A percentile compares a stretch with the other conserved stretches of the same genome.
Evolutionary conservation across 2,113 vertebrate genomes (phyloP).

Genomic region (Nannospalax galili): DNA sequence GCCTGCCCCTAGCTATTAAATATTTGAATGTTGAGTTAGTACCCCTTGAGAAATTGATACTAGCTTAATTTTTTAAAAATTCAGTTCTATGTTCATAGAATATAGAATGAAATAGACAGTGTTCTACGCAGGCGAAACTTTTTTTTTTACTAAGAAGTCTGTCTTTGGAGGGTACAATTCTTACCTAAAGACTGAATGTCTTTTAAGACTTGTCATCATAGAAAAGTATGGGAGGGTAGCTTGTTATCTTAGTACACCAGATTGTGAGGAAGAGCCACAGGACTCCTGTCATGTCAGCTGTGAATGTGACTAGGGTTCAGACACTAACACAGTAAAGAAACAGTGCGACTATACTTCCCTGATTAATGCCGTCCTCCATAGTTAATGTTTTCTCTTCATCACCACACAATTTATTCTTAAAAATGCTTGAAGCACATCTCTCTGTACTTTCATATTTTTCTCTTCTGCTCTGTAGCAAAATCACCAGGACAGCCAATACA

Average conservation of each 20-base stretch:
- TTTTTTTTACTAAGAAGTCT: slow-evolving; percentile 11
- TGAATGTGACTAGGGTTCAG: not conserved
- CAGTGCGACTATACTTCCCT: not conserved
- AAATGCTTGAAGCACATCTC: slow-evolving; percentile 74
- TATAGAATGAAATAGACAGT: slow-evolving; percentile 45
- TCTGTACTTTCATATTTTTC: slow-evolving; percentile 81
- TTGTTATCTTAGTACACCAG: not conserved
- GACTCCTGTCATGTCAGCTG: not conserved
- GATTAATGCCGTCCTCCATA: not conserved
- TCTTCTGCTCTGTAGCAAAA: slow-evolving; percentile 88
- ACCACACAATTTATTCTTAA: slow-evolving; percentile 68
- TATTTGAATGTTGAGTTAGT: slow-evolving; percentile 45
- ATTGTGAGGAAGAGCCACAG: not conserved
- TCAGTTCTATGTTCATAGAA: not conserved
- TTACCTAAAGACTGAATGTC: not conserved
- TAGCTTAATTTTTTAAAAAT: not conserved
- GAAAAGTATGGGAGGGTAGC: not conserved
- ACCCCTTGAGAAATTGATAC: slow-evolving; percentile 14
- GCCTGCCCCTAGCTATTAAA: not conserved
- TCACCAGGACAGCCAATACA: slow-evolving; percentile 91
- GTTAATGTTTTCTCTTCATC: slow-evolving; percentile 72
- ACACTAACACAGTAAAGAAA: not conserved
- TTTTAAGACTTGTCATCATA: not conserved
- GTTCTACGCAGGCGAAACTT: not conserved
- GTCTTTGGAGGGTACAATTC: slow-evolving; percentile 24